phyloP scores from a whole-genome alignment of 2,797 vertebrate genomes.

The Squalus acanthias region DNA sequence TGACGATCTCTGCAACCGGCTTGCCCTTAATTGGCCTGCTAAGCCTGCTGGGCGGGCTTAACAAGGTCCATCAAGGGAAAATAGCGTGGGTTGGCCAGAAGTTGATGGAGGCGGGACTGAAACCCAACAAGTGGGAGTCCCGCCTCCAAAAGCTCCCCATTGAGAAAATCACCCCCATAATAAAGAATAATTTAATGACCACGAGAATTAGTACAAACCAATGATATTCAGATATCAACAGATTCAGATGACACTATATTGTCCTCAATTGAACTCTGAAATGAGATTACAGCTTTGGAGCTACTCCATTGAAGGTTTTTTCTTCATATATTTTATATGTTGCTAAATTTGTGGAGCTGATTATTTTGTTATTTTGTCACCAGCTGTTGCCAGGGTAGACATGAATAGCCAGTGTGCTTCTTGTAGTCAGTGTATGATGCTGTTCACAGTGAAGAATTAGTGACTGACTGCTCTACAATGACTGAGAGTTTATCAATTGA shows the following conservation, averaged over 20 bases:
- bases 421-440: neutral
- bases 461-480: neutral
- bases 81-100: too few species aligned
- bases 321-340: neutral
- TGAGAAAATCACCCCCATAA: too few species aligned
- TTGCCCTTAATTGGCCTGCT: too few species aligned
- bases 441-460: neutral
- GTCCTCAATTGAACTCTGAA: neutral
- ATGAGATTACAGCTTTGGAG: neutral
- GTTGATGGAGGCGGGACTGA: too few species aligned
- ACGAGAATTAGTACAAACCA: neutral
- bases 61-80: too few species aligned
- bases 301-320: neutral
- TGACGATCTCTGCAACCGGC: too few species aligned
- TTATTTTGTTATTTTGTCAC: neutral
- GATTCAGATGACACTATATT: neutral
- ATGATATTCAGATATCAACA: neutral
- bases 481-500: neutral
- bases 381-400: neutral
- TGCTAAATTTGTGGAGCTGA: neutral
- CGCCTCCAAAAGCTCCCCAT: too few species aligned
- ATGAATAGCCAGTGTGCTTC: neutral
- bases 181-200: neutral
- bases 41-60: too few species aligned
- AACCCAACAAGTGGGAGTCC: too few species aligned